Evolutionary conservation across 2,888 invertebrate species (phyloP), one percentile per base, ranked within the genome.

Genomic region (Orthosia incerta): DNA sequence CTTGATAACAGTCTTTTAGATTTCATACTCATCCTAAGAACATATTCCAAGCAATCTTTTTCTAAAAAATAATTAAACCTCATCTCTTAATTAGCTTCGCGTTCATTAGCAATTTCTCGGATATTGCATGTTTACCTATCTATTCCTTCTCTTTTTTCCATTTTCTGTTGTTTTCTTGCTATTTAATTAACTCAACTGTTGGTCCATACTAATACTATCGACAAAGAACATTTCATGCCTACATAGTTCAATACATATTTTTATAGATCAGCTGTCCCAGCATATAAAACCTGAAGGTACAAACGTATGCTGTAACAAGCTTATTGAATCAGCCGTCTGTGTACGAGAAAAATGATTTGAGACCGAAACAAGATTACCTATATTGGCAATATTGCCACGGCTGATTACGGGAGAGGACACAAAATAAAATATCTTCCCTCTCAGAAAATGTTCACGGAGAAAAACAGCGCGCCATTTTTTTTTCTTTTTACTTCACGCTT

Each of bases 381-480:
- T 80, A 85, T 86, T 85, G 86, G 60, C 86, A 86, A 86, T 86
- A 85, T 84, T 85, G 87, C 79, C 77, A 68, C 69, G 65, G 61
- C 76, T 87, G 87, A 86, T 86, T 87, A 86, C 74, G 72, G 59
- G 64, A 78, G 48, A 79, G 57, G 76, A 71, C 65, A 78, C 64
- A 67, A 78, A 81, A 81, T 79, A 78, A 77, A 76, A 86, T 81
- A 73, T 83, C 72, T 68, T 57, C 69, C 65, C 75, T 55, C 55
- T 50, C 57, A 68, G 45, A 76, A 85, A 79, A 86, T 86, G 75
- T 84, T 76, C 76, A 69, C 69, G 60, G 23, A 62, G 72, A 64
- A 74, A 73, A 74, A 66, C 63, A 71, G 59, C 7, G 55, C n/a
- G 26, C 31, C 50, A 70, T 55, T 48, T 72, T 81, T 73, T 76